Conservation (phyloP, 2,113 vertebrate species). For the Chaenogobius annularis region DNA sequence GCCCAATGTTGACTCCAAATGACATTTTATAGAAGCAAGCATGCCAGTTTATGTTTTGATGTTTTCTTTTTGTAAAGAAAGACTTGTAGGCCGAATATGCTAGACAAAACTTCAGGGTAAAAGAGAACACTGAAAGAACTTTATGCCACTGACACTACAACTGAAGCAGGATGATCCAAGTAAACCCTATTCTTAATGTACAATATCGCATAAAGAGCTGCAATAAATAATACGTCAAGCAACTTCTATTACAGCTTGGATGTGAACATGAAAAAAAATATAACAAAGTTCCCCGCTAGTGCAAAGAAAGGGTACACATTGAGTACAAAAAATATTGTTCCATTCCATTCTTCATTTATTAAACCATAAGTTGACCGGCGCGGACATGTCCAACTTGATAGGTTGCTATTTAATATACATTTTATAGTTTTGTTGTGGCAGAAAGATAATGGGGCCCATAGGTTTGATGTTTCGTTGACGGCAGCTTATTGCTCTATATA, state of each 20-base stretch:
- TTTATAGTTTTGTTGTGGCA: not conserved
- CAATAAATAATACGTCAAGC: not conserved
- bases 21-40: not conserved
- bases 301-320: not conserved
- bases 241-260: not conserved
- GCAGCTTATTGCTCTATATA: conserved; percentile 3
- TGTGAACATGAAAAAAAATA: too few species aligned
- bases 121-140: not conserved
- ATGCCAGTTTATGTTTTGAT: not conserved
- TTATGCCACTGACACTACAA: not conserved
- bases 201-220: not conserved
- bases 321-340: not conserved
- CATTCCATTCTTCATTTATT: not conserved
- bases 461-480: not conserved
- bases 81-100: too few species aligned
- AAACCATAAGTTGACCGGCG: not conserved
- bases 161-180: not conserved
- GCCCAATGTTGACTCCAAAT: not conserved
- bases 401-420: not conserved
- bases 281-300: too few species aligned
- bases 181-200: not conserved
- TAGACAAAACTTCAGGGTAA: not conserved
- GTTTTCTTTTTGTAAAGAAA: too few species aligned
- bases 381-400: not conserved
- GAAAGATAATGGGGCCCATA: not conserved